A percentile compares a stretch with the other conserved stretches of the same genome.
These are phyloP conservation scores for Chaetodon trifascialis DNA, from an alignment of 2,113 vertebrate genomes.

Conservation along the genomic window DNA sequence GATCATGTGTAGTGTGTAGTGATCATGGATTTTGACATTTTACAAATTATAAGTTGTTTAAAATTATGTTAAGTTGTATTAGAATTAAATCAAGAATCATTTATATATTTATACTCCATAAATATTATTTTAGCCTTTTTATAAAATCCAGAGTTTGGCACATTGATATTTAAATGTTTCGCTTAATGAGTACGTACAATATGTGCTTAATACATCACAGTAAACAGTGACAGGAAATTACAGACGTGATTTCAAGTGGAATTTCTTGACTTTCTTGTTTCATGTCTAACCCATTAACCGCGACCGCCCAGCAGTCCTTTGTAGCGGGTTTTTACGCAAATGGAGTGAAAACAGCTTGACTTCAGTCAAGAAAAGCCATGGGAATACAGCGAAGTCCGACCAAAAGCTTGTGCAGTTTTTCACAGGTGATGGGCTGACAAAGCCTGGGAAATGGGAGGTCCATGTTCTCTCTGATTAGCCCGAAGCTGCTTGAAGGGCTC, in stretches of 20 bases:
- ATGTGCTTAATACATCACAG: not conserved
- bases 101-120: no score
- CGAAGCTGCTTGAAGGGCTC: conserved; percentile 9
- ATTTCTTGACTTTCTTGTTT: not conserved
- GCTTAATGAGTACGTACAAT: no score
- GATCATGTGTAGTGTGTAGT: not conserved
- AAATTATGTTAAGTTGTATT: no score
- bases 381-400: conserved; percentile 24
- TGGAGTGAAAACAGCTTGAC: conserved; percentile 42
- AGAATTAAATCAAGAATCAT: no score
- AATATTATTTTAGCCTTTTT: no score
- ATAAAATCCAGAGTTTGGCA: no score
- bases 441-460: conserved; percentile 15
- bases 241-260: not conserved
- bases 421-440: conserved; percentile 44
- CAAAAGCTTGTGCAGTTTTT: conserved; percentile 23
- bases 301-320: conserved; percentile 20
- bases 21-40: not conserved
- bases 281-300: conserved; percentile 26
- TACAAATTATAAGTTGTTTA: no score
- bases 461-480: conserved; percentile 42
- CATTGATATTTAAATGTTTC: no score
- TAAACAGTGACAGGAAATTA: not conserved
- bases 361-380: conserved; percentile 41
- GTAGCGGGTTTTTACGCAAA: conserved; percentile 15